Evolutionary conservation across 1,140 invertebrate species (phyloP).

Genomic region (Pemphigus obesinymphae): DNA sequence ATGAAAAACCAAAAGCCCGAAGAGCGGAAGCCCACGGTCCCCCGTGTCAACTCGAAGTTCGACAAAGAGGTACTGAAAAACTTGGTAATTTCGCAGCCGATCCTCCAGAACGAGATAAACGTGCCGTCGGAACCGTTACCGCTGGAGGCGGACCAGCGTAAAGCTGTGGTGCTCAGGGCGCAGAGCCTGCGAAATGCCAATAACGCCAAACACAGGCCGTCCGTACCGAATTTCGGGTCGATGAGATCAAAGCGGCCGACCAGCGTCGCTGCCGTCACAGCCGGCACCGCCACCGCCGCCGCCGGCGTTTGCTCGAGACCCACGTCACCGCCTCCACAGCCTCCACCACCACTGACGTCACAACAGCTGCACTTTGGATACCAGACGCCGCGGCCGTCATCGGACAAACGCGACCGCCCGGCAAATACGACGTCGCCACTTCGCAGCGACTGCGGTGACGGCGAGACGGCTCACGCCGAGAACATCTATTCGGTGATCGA

Average conservation of each 20-base stretch:
- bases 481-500: slow-evolving; percentile 84
- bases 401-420: no score
- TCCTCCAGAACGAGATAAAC: slow-evolving; percentile 61
- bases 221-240: slow-evolving; percentile 71
- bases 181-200: slow-evolving; percentile 69
- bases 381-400: slow-evolving; percentile 50
- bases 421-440: no score
- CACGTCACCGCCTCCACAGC: slow-evolving; percentile 15
- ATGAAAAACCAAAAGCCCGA: slow-evolving; percentile 53
- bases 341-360: slow-evolving; percentile 44
- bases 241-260: slow-evolving; percentile 68
- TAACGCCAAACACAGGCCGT: slow-evolving; percentile 54
- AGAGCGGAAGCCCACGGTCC: neutral
- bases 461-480: slow-evolving; percentile 51
- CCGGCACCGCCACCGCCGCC: slow-evolving; percentile 63
- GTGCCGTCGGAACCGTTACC: slow-evolving; percentile 53
- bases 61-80: slow-evolving; percentile 67
- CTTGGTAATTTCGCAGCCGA: slow-evolving; percentile 75
- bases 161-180: slow-evolving; percentile 61
- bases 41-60: slow-evolving; percentile 47
- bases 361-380: slow-evolving; percentile 1
- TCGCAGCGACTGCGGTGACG: neutral
- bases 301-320: slow-evolving; percentile 43
- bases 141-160: slow-evolving; percentile 52
- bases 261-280: slow-evolving; percentile 59